Conservation (phyloP, 2,113 vertebrate species). For the Sinocyclocheilus anophthalmus region DNA sequence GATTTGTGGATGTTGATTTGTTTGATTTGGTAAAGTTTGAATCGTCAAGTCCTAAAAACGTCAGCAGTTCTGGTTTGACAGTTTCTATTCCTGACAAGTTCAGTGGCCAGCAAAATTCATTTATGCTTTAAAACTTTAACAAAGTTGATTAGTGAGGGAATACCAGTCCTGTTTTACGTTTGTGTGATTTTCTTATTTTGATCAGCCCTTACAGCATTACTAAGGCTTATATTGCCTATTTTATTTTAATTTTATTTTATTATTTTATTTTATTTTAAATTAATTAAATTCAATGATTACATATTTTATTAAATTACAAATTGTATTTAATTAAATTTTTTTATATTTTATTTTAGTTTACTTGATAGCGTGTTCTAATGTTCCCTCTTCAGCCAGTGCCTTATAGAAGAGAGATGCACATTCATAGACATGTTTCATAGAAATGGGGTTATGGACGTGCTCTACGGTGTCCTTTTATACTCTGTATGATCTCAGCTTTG, state of each 20-base stretch:
- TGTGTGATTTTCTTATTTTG: background rate
- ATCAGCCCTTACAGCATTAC: background rate
- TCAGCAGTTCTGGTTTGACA: background rate
- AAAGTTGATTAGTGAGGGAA: background rate
- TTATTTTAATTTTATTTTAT: too few species aligned
- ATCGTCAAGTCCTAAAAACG: background rate
- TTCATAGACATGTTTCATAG: conserved; percentile 53
- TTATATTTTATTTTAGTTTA: too few species aligned
- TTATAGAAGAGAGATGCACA: conserved; percentile 63
- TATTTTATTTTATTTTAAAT: too few species aligned
- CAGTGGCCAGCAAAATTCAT: background rate
- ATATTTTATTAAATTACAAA: too few species aligned
- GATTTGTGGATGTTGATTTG: background rate
- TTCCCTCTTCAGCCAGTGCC: background rate
- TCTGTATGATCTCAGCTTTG: background rate
- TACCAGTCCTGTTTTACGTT: background rate
- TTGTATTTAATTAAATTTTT: too few species aligned
- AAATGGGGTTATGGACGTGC: conserved; percentile 17
- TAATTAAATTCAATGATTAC: too few species aligned
- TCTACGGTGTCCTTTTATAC: background rate
- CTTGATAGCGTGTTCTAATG: background rate
- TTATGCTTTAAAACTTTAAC: too few species aligned
- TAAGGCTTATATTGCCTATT: background rate
- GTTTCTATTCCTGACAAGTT: background rate
- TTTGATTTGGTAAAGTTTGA: background rate